phyloP scores from a whole-genome alignment of 2,888 invertebrate species.

The Minunthozetes semirufus region DNA sequence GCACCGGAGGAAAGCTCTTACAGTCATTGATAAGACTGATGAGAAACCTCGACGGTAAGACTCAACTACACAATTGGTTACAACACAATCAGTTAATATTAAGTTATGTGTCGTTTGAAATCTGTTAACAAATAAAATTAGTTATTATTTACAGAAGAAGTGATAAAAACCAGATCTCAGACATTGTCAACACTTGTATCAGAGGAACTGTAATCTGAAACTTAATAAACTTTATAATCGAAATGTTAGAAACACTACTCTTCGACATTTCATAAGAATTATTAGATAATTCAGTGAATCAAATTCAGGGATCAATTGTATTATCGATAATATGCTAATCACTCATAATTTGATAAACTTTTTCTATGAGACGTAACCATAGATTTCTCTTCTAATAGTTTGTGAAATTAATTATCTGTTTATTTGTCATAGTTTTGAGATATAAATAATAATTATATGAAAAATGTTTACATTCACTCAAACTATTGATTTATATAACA shows the following conservation, averaged over 20 bases:
- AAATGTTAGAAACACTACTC: not conserved
- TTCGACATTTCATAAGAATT: too few species aligned
- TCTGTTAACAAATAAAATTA: not conserved
- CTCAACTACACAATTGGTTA: not conserved
- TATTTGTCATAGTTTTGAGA: too few species aligned
- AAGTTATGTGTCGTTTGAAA: not conserved
- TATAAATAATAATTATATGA: too few species aligned
- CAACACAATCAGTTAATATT: not conserved
- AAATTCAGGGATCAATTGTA: too few species aligned
- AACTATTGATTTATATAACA: too few species aligned
- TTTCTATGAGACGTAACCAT: too few species aligned
- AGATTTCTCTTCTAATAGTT: too few species aligned
- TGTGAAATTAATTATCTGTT: too few species aligned
- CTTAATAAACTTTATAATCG: not conserved
- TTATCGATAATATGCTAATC: too few species aligned
- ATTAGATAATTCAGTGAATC: too few species aligned
- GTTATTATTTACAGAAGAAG: not conserved
- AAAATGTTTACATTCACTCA: too few species aligned
- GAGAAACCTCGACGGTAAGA: conserved; percentile 54
- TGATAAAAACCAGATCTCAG: not conserved
- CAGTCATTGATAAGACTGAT: conserved; percentile 55
- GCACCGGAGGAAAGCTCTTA: conserved; percentile 61
- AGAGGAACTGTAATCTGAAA: not conserved
- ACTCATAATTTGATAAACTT: too few species aligned
- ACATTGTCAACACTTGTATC: not conserved